Evolutionary conservation across 1,140 invertebrate genomes (phyloP), one percentile per base, ranked within the genome.

Genomic region (Zaprionus vittiger): DNA sequence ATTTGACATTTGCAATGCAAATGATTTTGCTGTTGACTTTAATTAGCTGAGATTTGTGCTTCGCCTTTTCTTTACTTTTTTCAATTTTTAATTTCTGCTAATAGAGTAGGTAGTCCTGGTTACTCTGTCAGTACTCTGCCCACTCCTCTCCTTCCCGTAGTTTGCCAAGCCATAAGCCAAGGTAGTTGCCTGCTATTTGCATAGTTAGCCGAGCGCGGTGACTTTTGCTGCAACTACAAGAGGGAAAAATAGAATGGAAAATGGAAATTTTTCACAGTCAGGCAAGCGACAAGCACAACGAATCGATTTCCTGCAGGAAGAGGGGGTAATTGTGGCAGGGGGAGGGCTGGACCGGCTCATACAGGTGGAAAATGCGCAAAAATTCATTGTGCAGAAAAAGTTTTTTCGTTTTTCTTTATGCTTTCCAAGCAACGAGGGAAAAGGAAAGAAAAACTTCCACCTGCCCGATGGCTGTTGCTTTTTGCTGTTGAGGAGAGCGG

Each of bases 381-480:
- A 89, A 89, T 89, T 90, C 84, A 89, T 89, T 89, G 84, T 89
- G 84, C 85, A 89, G 85, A 89, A 89, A 87, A 89, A 89, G 84
- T 89, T 87, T 61, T 67, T 69, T 5, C 11, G 49, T 9, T 52
- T 20, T 63, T 55, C n/a, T 12, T 34, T 37, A n/a, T n/a, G 15
- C 41, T 44, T 44, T n/a, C 22, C 60, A 81, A 81, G 62, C 66
- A 63, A 61, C 57, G 22, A 59, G 28, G 24, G 20, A 41, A 31
- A 59, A 49, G 56, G 17, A 47, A 68, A 49, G 49, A 61, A 73
- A 57, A 80, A 69, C 59, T 71, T 63, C 54, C 60, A 84, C 81
- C 84, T 84, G 85, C 81, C 82, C 56, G 52, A 17, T 65, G 84
- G 84, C 84, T 81, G 81, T 83, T 87, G 84, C 84, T 80, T 80